Conservation (phyloP, 2,797 vertebrate genomes). For the Gymnothorax javanicus region DNA sequence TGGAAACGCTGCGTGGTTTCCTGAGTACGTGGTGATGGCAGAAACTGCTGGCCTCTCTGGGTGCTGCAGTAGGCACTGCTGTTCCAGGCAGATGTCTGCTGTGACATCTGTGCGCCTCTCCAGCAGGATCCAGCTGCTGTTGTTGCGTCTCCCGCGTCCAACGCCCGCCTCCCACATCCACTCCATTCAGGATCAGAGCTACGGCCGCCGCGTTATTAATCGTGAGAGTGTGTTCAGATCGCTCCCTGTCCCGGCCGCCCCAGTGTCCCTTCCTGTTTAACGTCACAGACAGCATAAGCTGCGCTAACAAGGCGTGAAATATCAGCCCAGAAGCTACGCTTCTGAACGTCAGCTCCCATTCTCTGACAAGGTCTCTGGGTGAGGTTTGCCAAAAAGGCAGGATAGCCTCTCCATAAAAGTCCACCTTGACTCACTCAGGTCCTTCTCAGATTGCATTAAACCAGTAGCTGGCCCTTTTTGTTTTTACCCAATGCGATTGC, state of each 20-base stretch:
- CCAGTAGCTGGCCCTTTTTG: not conserved
- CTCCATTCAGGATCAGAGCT: constrained; percentile 12
- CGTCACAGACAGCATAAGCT: not conserved
- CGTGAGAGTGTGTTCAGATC: not conserved
- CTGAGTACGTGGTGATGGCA: not conserved
- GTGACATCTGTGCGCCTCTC: not conserved
- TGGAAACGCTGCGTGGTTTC: not conserved
- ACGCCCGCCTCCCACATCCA: not conserved
- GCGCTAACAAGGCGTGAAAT: constrained; percentile 33
- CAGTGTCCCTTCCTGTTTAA: constrained; percentile 6
- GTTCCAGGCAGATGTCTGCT: not conserved
- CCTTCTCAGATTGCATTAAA: constrained; percentile 24
- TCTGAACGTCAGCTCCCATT: constrained; percentile 20
- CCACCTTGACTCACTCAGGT: constrained; percentile 23
- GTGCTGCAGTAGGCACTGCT: not conserved
- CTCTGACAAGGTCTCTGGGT: not conserved
- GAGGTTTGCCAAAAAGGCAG: constrained; percentile 5
- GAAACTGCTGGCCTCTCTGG: too few species aligned
- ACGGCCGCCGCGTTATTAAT: not conserved
- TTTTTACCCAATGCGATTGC: not conserved
- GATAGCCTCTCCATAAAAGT: not conserved
- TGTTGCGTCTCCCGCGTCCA: not conserved
- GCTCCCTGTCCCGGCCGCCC: constrained; percentile 1
- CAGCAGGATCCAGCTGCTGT: not conserved
- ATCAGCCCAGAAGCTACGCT: constrained; percentile 23